Evolutionary conservation across 2,797 vertebrate species (phyloP).

Genomic region (Enteromius treurensis): DNA sequence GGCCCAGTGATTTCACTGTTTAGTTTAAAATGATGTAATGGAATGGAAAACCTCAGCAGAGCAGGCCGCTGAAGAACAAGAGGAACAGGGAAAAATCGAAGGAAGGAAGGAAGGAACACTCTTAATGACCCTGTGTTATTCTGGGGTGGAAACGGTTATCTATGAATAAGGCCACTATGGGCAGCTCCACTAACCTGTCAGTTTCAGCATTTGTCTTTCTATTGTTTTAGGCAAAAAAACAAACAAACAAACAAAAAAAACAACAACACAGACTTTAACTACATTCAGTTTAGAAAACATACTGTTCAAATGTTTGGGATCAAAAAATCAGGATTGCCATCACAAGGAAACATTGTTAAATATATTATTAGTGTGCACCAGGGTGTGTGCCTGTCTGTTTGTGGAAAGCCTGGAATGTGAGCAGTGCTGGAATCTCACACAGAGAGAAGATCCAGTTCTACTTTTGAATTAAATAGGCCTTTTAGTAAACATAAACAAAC

Average conservation of each 20-base stretch:
- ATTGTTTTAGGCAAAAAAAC: not conserved
- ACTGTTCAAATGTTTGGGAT: not conserved
- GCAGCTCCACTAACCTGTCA: not conserved
- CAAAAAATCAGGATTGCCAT: not conserved
- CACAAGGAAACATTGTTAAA: not conserved
- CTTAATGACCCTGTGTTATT: conserved; percentile 40
- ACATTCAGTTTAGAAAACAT: not conserved
- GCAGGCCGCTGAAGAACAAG: not conserved
- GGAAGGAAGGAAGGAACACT: conserved; percentile 39
- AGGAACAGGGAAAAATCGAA: conserved; percentile 20
- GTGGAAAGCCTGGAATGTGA: conserved; percentile 31
- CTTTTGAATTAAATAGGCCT: conserved; percentile 24
- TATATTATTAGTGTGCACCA: not conserved
- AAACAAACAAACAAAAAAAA: too few species aligned
- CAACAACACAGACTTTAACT: not conserved
- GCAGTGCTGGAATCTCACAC: conserved; percentile 34
- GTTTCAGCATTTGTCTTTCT: not conserved
- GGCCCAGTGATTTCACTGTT: not conserved
- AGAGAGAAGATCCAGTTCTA: conserved; percentile 23
- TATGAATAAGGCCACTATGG: not conserved
- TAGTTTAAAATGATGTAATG: conserved; percentile 47
- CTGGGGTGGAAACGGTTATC: conserved; percentile 35
- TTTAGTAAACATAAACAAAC: conserved; percentile 2
- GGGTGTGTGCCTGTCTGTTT: conserved; percentile 21
- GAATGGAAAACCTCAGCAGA: conserved; percentile 26